Evolutionary conservation across 2,797 vertebrate genomes (phyloP).

Genomic region (Cetoscarus ocellatus): DNA sequence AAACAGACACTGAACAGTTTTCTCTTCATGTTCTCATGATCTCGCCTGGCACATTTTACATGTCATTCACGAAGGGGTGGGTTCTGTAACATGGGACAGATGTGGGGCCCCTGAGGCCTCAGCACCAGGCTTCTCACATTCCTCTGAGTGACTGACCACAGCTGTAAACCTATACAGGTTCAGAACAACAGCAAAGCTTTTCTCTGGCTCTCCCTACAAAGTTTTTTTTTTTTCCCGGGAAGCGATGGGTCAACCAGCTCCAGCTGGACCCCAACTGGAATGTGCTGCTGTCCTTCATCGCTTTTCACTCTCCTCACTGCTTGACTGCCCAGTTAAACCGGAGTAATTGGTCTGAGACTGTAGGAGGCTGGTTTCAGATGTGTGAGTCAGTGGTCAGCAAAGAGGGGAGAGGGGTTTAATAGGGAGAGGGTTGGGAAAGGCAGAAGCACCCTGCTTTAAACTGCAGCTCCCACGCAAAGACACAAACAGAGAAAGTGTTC

Average conservation of each 20-base stretch:
- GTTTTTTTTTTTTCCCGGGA: slow-evolving; percentile 47
- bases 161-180: slow-evolving; percentile 64
- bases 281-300: slow-evolving; percentile 40
- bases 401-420: slow-evolving; percentile 8
- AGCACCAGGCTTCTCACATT: slow-evolving; percentile 70
- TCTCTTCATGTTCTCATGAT: slow-evolving; percentile 25
- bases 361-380: slow-evolving; percentile 57
- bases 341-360: slow-evolving; percentile 64
- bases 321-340: slow-evolving; percentile 68
- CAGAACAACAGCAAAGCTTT: slow-evolving; percentile 57
- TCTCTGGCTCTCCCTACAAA: slow-evolving; percentile 52
- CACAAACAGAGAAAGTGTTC: slow-evolving; percentile 44
- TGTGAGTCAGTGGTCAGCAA: slow-evolving; percentile 50
- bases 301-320: slow-evolving; percentile 54
- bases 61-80: slow-evolving; percentile 46
- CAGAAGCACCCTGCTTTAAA: slow-evolving; percentile 43
- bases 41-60: slow-evolving; percentile 24
- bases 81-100: slow-evolving; percentile 70
- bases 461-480: slow-evolving; percentile 45
- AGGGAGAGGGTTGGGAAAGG: slow-evolving; percentile 29
- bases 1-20: not conserved
- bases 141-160: slow-evolving; percentile 60
- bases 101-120: slow-evolving; percentile 60
- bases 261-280: slow-evolving; percentile 64
- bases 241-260: slow-evolving; percentile 42